phyloP scores from a whole-genome alignment of 2,113 vertebrate genomes.

The Puntigrus tetrazona region DNA sequence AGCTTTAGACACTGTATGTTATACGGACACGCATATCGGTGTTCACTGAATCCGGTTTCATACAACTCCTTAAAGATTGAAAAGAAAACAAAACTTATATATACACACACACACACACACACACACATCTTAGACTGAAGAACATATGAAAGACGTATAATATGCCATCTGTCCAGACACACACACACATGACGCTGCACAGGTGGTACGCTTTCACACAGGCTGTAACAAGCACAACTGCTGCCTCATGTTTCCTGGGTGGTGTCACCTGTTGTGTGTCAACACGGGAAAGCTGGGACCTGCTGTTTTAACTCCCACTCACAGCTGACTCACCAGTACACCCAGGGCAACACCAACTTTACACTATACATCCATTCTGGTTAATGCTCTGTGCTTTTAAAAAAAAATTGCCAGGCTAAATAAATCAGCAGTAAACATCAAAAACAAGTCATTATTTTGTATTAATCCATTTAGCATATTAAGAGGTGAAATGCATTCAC shows the following conservation, averaged over 20 bases:
- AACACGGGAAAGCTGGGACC: constrained; percentile 14
- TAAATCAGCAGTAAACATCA: not conserved
- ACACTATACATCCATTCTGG: not conserved
- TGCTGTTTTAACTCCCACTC: constrained; percentile 3
- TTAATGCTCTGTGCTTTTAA: not conserved
- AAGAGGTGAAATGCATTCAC: not conserved
- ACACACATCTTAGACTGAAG: too few species aligned
- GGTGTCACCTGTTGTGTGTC: constrained; percentile 34
- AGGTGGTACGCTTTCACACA: constrained; percentile 16
- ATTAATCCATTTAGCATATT: not conserved
- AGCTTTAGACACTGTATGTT: not conserved
- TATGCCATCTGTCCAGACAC: not conserved
- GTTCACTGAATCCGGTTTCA: not conserved
- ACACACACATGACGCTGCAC: constrained; percentile 28
- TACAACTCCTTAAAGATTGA: not conserved
- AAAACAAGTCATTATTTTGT: not conserved
- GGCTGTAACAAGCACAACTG: constrained; percentile 21
- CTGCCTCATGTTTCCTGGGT: constrained; percentile 34
- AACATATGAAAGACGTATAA: not conserved
- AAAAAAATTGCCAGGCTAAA: not conserved
- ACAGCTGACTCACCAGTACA: constrained; percentile 17
- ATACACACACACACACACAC: too few species aligned
- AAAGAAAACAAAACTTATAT: too few species aligned
- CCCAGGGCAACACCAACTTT: not conserved
- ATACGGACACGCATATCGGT: not conserved